phyloP scores from a whole-genome alignment of 2,113 vertebrate species.

The Psittacara wagleri region DNA sequence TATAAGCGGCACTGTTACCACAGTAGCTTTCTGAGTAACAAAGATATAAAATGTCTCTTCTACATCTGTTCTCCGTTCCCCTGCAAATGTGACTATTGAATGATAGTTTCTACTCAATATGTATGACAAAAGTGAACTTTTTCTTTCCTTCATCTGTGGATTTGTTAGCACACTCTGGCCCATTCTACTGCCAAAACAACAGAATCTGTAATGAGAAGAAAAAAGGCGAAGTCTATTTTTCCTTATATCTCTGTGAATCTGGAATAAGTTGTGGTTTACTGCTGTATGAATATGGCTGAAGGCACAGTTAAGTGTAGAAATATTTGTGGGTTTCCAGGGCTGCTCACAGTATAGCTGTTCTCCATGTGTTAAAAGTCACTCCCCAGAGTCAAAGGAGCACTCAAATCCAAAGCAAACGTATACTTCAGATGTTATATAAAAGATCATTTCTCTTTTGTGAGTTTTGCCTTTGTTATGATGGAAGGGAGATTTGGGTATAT shows the following conservation, averaged over 20 bases:
- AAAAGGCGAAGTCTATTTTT: background rate
- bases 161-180: background rate
- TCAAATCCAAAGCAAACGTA: background rate
- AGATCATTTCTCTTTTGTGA: background rate
- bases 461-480: background rate
- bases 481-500: background rate
- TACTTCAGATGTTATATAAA: background rate
- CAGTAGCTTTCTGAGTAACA: background rate
- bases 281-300: background rate
- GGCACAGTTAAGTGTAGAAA: conserved; percentile 15
- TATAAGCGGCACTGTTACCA: background rate
- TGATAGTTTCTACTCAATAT: background rate
- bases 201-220: background rate
- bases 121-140: background rate
- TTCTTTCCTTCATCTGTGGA: background rate
- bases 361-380: background rate
- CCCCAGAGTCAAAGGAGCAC: background rate
- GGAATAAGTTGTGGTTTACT: conserved; percentile 19
- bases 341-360: background rate
- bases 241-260: background rate
- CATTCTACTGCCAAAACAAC: background rate
- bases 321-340: background rate
- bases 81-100: background rate
- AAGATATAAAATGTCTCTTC: conserved; percentile 32
- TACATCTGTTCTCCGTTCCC: conserved; percentile 27